Percentiles rank a stretch among this genome's conserved stretches.
Evolutionary conservation across 2,888 invertebrate genomes (phyloP).

Genomic region (Synanthedon formicaeformis): DNA sequence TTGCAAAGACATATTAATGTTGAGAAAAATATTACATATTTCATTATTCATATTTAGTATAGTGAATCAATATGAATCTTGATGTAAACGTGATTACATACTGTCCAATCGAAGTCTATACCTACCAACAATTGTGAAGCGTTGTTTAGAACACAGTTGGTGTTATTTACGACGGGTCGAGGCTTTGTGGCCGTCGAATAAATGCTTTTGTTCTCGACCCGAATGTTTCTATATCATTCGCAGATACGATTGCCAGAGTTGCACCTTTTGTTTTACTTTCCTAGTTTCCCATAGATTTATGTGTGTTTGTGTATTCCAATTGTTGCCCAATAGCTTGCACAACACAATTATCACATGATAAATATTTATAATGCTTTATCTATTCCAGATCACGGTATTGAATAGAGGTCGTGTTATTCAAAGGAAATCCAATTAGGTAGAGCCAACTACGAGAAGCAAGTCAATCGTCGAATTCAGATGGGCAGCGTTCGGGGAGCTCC

Average conservation of each 20-base stretch:
- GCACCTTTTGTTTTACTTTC: conserved; percentile 19
- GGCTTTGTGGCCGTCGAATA: conserved; percentile 33
- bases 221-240: conserved; percentile 43
- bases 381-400: no score
- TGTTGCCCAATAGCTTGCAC: background rate
- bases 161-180: conserved; percentile 31
- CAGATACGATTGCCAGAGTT: conserved; percentile 34
- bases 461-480: no score
- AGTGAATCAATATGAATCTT: no score
- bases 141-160: conserved; percentile 5
- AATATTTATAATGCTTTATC: no score
- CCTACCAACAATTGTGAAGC: background rate
- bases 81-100: conserved; percentile 9
- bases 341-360: no score
- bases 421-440: no score
- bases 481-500: no score
- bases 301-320: background rate
- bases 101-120: conserved; percentile 3
- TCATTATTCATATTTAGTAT: no score
- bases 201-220: conserved; percentile 31
- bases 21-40: no score
- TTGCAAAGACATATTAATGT: no score
- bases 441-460: no score
- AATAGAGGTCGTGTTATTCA: no score
- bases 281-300: background rate